These are phyloP conservation scores for Nasonovia ribisnigri DNA, from an alignment of 2,888 invertebrate genomes.

Conservation along the genomic window DNA sequence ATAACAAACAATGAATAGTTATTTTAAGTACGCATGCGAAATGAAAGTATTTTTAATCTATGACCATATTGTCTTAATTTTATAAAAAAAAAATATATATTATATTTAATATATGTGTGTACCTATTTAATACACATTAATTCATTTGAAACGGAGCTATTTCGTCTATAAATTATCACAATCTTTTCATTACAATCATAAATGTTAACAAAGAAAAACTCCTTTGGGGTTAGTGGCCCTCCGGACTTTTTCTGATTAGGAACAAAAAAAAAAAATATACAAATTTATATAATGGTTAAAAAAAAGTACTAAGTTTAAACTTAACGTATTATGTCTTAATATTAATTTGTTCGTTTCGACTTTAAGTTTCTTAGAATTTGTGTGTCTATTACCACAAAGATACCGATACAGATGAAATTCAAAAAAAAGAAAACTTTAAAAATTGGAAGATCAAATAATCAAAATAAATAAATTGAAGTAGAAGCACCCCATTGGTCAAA, in stretches of 20 bases:
- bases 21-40: constrained; percentile 63
- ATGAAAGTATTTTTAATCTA: constrained; percentile 42
- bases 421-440: constrained; percentile 25
- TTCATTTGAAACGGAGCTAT: constrained; percentile 47
- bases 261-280: constrained; percentile 60
- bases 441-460: constrained; percentile 52
- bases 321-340: constrained; percentile 55
- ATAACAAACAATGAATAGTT: constrained; percentile 57
- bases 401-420: constrained; percentile 24
- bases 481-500: constrained; percentile 34
- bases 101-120: background rate
- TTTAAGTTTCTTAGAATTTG: constrained; percentile 19
- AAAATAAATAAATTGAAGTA: constrained; percentile 19
- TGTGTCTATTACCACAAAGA: constrained; percentile 54
- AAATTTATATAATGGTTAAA: constrained; percentile 59
- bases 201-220: constrained; percentile 60
- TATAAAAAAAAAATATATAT: constrained; percentile 23
- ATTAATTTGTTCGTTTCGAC: constrained; percentile 56
- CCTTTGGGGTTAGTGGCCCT: background rate
- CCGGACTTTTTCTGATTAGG: constrained; percentile 44
- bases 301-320: constrained; percentile 54
- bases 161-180: constrained; percentile 63
- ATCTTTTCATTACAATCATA: constrained; percentile 55
- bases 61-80: constrained; percentile 49
- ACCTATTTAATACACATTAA: constrained; percentile 34